Conservation (phyloP, 1,140 invertebrate genomes). For the Cotesia glomerata region DNA sequence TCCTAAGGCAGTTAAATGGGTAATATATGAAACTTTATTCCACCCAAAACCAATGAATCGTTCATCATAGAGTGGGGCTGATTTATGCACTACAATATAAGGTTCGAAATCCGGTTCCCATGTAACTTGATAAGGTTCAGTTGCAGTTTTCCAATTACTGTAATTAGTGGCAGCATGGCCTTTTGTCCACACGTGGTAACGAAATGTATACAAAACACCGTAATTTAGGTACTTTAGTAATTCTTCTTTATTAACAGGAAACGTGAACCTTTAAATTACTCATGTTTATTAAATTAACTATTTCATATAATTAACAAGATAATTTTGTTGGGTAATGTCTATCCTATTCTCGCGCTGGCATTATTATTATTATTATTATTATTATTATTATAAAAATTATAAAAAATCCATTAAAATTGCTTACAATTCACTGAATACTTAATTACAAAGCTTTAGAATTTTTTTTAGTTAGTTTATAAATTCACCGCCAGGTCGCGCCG, state of each 20-base stretch:
- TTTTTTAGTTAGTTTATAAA: too few relatives aligned
- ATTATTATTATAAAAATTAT: too few relatives aligned
- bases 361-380: too few relatives aligned
- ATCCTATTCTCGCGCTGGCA: too few relatives aligned
- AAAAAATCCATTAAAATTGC: too few relatives aligned
- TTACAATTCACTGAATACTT: too few relatives aligned
- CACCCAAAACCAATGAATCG: constrained; percentile 94
- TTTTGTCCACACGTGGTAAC: constrained; percentile 80
- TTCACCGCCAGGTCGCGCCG: too few relatives aligned
- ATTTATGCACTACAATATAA: constrained; percentile 82
- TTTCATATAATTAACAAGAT: too few relatives aligned
- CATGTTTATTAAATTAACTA: neutral
- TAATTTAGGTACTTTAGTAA: constrained; percentile 78
- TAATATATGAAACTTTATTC: constrained; percentile 94
- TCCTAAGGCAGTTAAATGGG: constrained; percentile 84
- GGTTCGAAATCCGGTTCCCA: constrained; percentile 95
- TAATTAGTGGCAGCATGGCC: constrained; percentile 91
- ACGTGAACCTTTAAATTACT: constrained; percentile 64
- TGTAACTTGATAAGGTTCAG: constrained; percentile 81
- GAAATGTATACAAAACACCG: constrained; percentile 81
- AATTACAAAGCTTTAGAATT: too few relatives aligned
- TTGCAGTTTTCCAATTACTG: constrained; percentile 80
- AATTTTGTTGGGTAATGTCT: too few relatives aligned
- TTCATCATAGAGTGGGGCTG: constrained; percentile 83
- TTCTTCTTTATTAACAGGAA: constrained; percentile 82